phyloP scores from a whole-genome alignment of 2,113 vertebrate genomes.

The Prionailurus bengalensis region DNA sequence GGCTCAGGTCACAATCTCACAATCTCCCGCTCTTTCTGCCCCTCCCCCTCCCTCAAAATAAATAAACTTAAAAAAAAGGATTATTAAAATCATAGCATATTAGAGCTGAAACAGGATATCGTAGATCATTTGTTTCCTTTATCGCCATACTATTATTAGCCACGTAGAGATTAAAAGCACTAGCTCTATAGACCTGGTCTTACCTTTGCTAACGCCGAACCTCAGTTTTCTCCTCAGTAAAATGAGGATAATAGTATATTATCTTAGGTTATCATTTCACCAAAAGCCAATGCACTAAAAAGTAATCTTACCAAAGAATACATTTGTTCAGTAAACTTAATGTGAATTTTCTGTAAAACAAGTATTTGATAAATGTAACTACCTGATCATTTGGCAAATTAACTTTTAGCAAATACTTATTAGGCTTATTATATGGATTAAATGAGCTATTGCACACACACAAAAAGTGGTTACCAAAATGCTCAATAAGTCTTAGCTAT shows the following conservation, averaged over 20 bases:
- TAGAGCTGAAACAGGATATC: not conserved
- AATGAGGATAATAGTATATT: not conserved
- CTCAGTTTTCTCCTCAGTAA: not conserved
- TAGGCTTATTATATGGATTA: slow-evolving; percentile 2
- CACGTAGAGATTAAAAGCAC: not conserved
- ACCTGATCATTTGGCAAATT: not conserved
- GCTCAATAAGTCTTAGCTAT: not conserved
- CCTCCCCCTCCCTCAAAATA: too few species aligned
- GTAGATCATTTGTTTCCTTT: not conserved
- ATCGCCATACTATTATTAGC: not conserved
- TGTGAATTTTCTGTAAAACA: slow-evolving; percentile 32
- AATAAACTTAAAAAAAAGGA: not conserved
- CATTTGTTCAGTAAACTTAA: slow-evolving; percentile 17
- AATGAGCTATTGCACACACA: not conserved
- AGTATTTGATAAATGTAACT: slow-evolving; percentile 26
- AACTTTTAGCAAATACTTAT: not conserved
- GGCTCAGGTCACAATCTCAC: too few species aligned
- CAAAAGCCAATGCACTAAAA: slow-evolving; percentile 10
- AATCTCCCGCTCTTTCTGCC: too few species aligned
- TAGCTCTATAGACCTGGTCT: not conserved
- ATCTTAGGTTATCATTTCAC: slow-evolving; percentile 4
- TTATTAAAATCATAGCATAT: not conserved
- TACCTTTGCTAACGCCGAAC: not conserved
- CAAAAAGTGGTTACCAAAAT: not conserved
- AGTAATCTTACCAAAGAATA: slow-evolving; percentile 31